Evolutionary conservation across 2,797 vertebrate genomes (phyloP).

Genomic region (Malacoraja senta): DNA sequence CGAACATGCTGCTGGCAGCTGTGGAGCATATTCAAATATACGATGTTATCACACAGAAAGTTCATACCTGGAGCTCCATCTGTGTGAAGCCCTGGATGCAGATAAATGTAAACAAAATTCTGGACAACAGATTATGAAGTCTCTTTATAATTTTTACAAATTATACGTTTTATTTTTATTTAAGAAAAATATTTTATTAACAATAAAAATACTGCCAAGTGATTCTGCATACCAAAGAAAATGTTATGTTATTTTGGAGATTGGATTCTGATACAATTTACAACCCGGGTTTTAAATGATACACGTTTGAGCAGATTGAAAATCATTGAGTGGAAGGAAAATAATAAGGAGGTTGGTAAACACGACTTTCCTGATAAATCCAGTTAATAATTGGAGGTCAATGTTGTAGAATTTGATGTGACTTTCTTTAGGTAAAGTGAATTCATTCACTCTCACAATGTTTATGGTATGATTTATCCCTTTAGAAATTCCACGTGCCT

Average conservation of each 20-base stretch:
- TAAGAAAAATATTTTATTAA: background rate
- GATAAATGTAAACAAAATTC: too few relatives aligned
- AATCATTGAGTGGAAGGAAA: background rate
- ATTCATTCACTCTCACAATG: background rate
- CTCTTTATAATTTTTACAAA: too few relatives aligned
- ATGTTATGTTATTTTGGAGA: background rate
- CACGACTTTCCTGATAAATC: background rate
- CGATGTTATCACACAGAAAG: too few relatives aligned
- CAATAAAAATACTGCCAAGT: background rate
- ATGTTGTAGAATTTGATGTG: background rate
- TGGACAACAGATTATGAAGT: too few relatives aligned
- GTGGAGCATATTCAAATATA: too few relatives aligned
- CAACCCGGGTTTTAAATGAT: background rate
- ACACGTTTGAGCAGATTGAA: background rate
- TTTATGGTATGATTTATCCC: background rate
- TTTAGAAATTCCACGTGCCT: constrained; percentile 31
- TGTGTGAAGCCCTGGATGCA: too few relatives aligned
- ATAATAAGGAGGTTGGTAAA: background rate
- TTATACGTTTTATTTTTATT: background rate
- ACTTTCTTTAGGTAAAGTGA: background rate
- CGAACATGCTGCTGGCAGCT: too few relatives aligned
- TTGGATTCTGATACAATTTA: background rate
- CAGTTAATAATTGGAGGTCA: background rate
- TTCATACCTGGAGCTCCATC: too few relatives aligned
- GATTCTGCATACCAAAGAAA: background rate